Evolutionary conservation across 2,797 vertebrate species (phyloP), one percentile per base, ranked within the genome.

Genomic region (Muscicapa comitata): DNA sequence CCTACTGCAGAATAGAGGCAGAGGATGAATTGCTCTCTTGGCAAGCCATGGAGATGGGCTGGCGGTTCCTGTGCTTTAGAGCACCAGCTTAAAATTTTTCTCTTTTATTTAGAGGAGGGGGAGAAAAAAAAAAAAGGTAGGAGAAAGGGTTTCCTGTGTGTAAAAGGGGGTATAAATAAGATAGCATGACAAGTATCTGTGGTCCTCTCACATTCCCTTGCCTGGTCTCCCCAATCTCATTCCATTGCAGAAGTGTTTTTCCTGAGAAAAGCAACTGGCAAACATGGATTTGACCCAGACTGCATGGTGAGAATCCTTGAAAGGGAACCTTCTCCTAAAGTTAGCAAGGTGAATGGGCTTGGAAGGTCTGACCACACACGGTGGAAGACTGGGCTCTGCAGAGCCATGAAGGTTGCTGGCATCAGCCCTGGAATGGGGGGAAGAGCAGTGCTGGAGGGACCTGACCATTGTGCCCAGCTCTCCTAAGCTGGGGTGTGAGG

Each of bases 1-100:
- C 94, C 92, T 92, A 92, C 82, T 91, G 71, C 93, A 90, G 93
- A 94, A 90, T 88, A 93, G 82, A 81, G 83, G 45, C 84, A 78
- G 71, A 87, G 92, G 86, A 94, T 96, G 96, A 95, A 96, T 96
- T 96, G 96, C 95, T 94, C 89, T 94, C 96, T 93, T 96, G 95
- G 94, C 92, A 94, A 92, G 92, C 86, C 87, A 47, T 80, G 83
- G 91, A 94, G 94, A 94, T 94, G 94, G 86, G 58, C 61, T 86
- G 80, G 74, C 68, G 1, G 90, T 94, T 87, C 77, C 90, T 88
- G 86, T 62, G 90, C 93, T 92, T 96, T 95, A 96, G 95, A 95
- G 93, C 81, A 76, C 91, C 88, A 79, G 92, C 88, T 94, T 96
- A 95, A 93, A 90, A 57, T 95, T 93, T 90, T 83, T 93, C 38